Evolutionary conservation across 2,113 vertebrate genomes (phyloP), one percentile per base, ranked within the genome.

Genomic region (Peromyscus leucopus): DNA sequence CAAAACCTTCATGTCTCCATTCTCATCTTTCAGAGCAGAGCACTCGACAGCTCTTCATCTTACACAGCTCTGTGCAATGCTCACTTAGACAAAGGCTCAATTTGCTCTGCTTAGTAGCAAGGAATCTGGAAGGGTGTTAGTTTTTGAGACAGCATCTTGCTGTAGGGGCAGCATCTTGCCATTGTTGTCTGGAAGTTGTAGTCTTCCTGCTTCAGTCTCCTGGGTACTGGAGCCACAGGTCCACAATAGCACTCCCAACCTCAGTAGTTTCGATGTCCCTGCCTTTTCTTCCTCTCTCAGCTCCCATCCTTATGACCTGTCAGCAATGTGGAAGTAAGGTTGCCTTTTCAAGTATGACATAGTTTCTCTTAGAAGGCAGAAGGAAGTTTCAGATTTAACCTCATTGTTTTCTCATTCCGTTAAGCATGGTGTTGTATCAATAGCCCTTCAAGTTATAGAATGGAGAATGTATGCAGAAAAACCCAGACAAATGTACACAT

Each of bases 1-100:
- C n/a, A 57, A 93, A 82, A 17, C 31, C 59, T 76, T 96, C 85
- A 24, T 26, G 31, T 89, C 63, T 82, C 90, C 63, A 65, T 83
- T 83, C 63, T 78, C 26, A 48, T 7, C 15, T 33, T 79, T 33
- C 13, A 51, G 28, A 79, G 57, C 7, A 55, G 15, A 86, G 67
- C 22, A 51, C 26, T 1, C 0, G 6, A 46, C 1, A 6, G 31
- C 24, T 48, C 36, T 65, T 51, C 2, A 9, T 46, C 28, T 10
- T 57, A 7, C 7, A 17, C 0, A 63, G 2, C 84, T 90, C 67
- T 76, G 31, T 42, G 55, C 36, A 55, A 90, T 36, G 75, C 13
- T 9, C 33, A 26, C 13, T 65, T 19, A 89, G 46, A 17, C 78
- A 39, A 84, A 55, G 46, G 15, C 13, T 55, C 61, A 16, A 67